Evolutionary conservation across 2,797 vertebrate species (phyloP).

Genomic region (Eulemur coronatus): DNA sequence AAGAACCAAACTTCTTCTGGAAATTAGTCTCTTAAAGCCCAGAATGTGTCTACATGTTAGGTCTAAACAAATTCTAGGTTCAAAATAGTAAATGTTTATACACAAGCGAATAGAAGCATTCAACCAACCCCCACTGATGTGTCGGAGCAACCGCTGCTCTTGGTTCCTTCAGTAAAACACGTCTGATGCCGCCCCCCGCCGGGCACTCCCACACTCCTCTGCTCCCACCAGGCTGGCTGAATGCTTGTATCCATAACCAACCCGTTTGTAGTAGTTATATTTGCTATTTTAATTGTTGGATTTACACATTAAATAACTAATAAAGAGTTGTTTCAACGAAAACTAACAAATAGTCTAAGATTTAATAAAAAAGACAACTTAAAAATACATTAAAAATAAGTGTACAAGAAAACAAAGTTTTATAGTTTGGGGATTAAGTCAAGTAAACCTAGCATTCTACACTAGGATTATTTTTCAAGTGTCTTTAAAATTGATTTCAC

Average conservation of each 20-base stretch:
- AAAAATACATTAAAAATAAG: conserved; percentile 6
- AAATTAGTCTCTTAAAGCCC: background rate
- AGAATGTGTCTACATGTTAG: background rate
- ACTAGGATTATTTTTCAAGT: background rate
- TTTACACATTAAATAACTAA: background rate
- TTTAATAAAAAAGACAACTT: background rate
- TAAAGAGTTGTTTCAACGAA: background rate
- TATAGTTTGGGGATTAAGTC: background rate
- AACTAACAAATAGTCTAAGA: background rate
- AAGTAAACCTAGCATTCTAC: background rate
- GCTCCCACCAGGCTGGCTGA: background rate
- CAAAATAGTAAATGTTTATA: background rate
- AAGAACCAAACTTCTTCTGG: background rate
- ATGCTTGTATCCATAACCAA: background rate
- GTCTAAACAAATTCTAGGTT: background rate
- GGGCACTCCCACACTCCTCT: background rate
- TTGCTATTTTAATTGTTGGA: background rate
- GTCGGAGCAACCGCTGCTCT: accelerated
- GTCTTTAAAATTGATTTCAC: conserved; percentile 11
- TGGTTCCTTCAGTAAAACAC: background rate
- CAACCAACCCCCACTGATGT: background rate
- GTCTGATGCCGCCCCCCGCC: background rate
- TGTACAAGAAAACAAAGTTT: background rate
- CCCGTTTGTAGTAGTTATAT: background rate
- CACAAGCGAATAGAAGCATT: background rate